Base-by-base conservation (phyloP, 2,797 vertebrate species). In the Bradypodion pumilum region DNA sequence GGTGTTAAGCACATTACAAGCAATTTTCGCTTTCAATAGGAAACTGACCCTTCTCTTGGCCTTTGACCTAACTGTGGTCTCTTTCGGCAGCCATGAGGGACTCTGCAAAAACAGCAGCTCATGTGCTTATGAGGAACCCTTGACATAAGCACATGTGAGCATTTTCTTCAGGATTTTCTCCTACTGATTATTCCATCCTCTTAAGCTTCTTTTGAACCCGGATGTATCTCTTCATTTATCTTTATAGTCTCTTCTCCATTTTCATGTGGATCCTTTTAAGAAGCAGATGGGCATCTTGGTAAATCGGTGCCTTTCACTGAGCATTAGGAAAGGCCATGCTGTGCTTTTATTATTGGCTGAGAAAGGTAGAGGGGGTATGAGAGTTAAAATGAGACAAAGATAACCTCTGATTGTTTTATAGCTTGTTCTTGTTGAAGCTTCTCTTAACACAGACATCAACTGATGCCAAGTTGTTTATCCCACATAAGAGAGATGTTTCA, bases 1-100 rank as follows among this genome's bases (percentile, higher is more conserved):
- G 96, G 93, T 94, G 97, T 96, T 97, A 96, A 96, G 95, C 92
- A 91, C 93, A 96, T 96, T 95, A 95, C 93, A 93, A 93, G 93
- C 92, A 95, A 93, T 94, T 95, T 94, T 93, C 75, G 35, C 94
- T 94, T 93, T 95, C 90, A 94, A 94, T 92, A 91, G 91, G 92
- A 88, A 92, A 90, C 91, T 94, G 93, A 95, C 93, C 94, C 91
- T 87, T 85, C 75, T 49, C 88, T 91, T 91, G 93, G 93, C 94
- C 92, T 93, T 92, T 94, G 94, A 92, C 94, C 94, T 94, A 94
- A 93, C 93, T 93, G 88, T 80, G 25, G 69, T 88, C 92, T 90
- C 80, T 93, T 90, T 93, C 92, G 91, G 89, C 89, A 93, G 87
- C 91, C 91, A 86, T 91, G 84, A 92, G 93, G 90, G 91, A 91